These are phyloP conservation scores for Diplazon laetatorius DNA, from an alignment of 2,888 invertebrate species.

Conservation along the genomic window DNA sequence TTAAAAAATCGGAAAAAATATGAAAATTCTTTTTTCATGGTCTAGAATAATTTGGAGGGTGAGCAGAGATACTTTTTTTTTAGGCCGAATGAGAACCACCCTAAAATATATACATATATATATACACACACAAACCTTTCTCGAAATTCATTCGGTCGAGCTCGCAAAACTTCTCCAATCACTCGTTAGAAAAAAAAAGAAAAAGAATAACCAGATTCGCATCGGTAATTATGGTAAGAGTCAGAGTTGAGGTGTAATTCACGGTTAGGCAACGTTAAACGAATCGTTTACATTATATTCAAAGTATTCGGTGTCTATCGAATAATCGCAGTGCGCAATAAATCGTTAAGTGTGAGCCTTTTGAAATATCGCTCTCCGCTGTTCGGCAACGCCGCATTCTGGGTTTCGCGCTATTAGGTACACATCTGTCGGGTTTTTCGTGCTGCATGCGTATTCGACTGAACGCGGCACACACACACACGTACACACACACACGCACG, in stretches of 20 bases:
- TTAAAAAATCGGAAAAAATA: too few relatives aligned
- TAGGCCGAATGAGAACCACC: too few relatives aligned
- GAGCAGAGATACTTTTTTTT: too few relatives aligned
- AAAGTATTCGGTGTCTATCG: conserved; percentile 50
- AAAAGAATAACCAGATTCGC: neutral
- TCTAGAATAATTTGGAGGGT: too few relatives aligned
- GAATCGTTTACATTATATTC: conserved; percentile 39
- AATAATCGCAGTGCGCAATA: conserved; percentile 43
- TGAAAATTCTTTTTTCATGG: too few relatives aligned
- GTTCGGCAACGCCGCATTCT: conserved; percentile 1
- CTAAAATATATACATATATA: too few relatives aligned
- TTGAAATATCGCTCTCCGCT: conserved; percentile 48
- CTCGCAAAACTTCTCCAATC: neutral
- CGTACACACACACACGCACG: neutral
- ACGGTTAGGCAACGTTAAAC: conserved; percentile 24
- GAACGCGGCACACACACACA: neutral
- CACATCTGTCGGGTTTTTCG: conserved; percentile 13
- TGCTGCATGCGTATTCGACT: conserved; percentile 13
- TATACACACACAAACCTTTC: neutral
- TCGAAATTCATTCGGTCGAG: neutral
- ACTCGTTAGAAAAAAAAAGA: neutral
- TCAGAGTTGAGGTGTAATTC: neutral
- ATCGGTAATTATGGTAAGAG: neutral
- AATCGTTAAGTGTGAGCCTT: conserved; percentile 30
- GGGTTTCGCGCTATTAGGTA: conserved; percentile 35